phyloP scores from a whole-genome alignment of 2,113 vertebrate genomes.

The Syngnathoides biaculeatus region DNA sequence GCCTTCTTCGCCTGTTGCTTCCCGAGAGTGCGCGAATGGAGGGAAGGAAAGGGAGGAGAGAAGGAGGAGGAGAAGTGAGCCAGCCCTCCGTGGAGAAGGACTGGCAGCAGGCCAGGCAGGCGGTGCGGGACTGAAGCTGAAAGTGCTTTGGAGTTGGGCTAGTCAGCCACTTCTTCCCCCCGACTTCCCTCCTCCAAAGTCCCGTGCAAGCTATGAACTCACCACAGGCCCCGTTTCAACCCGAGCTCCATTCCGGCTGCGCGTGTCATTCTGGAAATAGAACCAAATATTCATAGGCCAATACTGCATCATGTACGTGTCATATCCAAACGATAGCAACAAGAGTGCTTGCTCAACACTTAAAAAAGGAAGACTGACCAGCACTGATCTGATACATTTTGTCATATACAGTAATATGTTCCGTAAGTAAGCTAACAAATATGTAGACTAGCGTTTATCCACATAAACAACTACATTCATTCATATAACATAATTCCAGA shows the following conservation, averaged over 20 bases:
- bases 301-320: not conserved
- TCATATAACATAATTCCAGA: not conserved
- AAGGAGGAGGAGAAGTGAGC: conserved; percentile 62
- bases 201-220: conserved; percentile 24
- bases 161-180: conserved; percentile 21
- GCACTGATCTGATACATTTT: not conserved
- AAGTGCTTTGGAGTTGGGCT: conserved; percentile 66
- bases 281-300: conserved; percentile 5
- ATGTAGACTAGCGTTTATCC: too few relatives aligned
- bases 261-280: conserved; percentile 41
- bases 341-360: not conserved
- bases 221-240: conserved; percentile 17
- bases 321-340: conserved; percentile 1
- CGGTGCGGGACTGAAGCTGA: conserved; percentile 64
- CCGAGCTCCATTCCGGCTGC: conserved; percentile 50
- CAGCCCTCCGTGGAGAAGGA: conserved; percentile 62
- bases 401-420: not conserved
- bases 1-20: conserved; percentile 54
- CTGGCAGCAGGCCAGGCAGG: conserved; percentile 63
- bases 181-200: too few relatives aligned
- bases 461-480: too few relatives aligned
- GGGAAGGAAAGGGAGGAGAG: conserved; percentile 57
- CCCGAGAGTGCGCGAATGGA: conserved; percentile 48
- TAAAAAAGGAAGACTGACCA: not conserved
- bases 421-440: too few relatives aligned